Evolutionary conservation across 2,888 invertebrate genomes (phyloP).

Genomic region (Calameuta pallipes): DNA sequence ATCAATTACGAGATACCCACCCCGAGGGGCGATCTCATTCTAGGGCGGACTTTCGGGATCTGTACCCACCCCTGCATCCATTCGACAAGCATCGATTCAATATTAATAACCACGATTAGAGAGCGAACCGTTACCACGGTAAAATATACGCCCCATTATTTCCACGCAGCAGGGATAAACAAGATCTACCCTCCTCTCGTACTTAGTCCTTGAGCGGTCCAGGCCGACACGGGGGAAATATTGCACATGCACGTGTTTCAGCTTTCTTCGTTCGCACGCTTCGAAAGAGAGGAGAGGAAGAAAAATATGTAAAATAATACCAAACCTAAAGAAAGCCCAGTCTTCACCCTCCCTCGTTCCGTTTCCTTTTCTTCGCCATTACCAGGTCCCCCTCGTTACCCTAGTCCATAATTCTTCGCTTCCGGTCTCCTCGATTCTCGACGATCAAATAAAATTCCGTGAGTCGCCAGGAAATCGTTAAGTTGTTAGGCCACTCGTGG

Average conservation of each 20-base stretch:
- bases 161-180: slow-evolving; percentile 39
- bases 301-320: background rate
- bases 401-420: background rate
- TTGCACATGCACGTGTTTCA: slow-evolving; percentile 22
- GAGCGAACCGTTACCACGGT: slow-evolving; percentile 22
- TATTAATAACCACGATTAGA: slow-evolving; percentile 58
- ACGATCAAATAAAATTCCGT: too few relatives aligned
- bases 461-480: too few relatives aligned
- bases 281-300: background rate
- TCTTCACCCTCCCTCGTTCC: background rate
- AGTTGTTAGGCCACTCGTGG: too few relatives aligned
- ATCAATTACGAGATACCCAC: slow-evolving; percentile 48
- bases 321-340: background rate
- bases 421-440: too few relatives aligned
- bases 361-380: background rate
- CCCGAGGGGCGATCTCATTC: slow-evolving; percentile 21
- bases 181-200: slow-evolving; percentile 8
- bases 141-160: slow-evolving; percentile 47
- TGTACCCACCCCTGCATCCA: slow-evolving; percentile 6
- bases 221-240: slow-evolving; percentile 5
- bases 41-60: slow-evolving; percentile 9
- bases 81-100: slow-evolving; percentile 45
- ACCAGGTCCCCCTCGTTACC: background rate
- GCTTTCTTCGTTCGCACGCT: slow-evolving; percentile 23
- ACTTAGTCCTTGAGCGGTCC: slow-evolving; percentile 19